Percentiles rank a stretch among this genome's conserved stretches.
These are phyloP conservation scores for Terrapene triunguis DNA, from an alignment of 2,113 vertebrate species.

Conservation along the genomic window DNA sequence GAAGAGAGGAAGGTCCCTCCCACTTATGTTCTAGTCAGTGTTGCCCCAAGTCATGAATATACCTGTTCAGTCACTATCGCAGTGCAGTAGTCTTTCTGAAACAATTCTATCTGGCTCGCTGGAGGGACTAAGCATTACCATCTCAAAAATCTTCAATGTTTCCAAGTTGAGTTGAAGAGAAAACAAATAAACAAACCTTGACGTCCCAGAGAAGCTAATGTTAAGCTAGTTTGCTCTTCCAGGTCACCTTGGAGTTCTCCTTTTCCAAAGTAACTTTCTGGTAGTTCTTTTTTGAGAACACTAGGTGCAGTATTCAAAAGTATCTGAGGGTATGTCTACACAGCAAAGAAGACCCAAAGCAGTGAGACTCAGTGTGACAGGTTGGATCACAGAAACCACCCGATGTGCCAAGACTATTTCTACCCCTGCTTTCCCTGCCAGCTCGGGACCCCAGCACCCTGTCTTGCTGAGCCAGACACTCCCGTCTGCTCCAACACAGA, in stretches of 20 bases:
- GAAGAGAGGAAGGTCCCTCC: neutral
- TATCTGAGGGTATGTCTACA: too few species aligned
- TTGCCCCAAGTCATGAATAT: neutral
- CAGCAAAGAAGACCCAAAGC: too few species aligned
- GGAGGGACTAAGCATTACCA: neutral
- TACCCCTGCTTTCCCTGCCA: too few species aligned
- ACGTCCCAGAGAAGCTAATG: neutral
- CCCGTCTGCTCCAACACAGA: too few species aligned
- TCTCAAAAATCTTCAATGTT: neutral
- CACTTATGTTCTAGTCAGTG: neutral
- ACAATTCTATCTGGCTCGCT: neutral
- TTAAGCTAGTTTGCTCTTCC: neutral
- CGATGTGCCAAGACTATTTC: too few species aligned
- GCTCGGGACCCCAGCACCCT: too few species aligned
- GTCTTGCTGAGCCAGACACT: too few species aligned
- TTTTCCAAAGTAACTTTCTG: neutral
- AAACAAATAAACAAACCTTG: neutral
- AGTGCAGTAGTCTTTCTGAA: neutral
- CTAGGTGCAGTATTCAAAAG: too few species aligned
- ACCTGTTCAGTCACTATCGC: neutral
- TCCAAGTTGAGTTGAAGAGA: neutral
- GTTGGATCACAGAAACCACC: too few species aligned
- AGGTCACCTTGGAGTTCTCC: neutral
- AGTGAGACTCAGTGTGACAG: too few species aligned
- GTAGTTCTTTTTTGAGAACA: neutral